Evolutionary conservation across 2,113 vertebrate species (phyloP).

Genomic region (Lethenteron camtschaticum): DNA sequence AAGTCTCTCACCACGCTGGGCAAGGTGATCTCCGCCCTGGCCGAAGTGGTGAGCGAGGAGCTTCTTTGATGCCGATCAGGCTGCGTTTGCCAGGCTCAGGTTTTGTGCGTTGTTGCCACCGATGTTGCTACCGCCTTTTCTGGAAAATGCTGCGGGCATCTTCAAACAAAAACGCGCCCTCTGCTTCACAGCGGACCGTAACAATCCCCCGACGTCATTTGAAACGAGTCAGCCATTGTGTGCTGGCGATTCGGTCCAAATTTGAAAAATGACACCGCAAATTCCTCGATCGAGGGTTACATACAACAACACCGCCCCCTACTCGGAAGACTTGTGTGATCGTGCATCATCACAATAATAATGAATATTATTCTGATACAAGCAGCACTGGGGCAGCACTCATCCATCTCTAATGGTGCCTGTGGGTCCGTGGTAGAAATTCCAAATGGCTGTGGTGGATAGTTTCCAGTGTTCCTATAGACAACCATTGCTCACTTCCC

Average conservation of each 20-base stretch:
- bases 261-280: neutral
- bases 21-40: conserved; percentile 92
- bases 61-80: conserved; percentile 2
- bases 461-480: too few relatives aligned
- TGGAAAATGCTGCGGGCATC: neutral
- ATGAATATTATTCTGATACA: too few relatives aligned
- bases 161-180: neutral
- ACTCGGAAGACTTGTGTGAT: too few relatives aligned
- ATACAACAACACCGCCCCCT: too few relatives aligned
- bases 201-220: neutral
- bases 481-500: too few relatives aligned
- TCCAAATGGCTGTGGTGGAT: too few relatives aligned
- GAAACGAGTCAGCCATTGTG: neutral
- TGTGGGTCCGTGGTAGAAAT: too few relatives aligned
- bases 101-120: conserved; percentile 8
- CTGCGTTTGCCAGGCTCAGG: neutral
- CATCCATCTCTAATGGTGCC: too few relatives aligned
- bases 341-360: too few relatives aligned
- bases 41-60: conserved; percentile 76
- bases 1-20: conserved; percentile 94
- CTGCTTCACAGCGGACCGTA: neutral
- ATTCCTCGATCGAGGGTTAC: too few relatives aligned
- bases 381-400: too few relatives aligned
- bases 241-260: neutral
- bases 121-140: neutral